Conservation (phyloP, 1,140 invertebrate genomes). For the Goniozus legneri region DNA sequence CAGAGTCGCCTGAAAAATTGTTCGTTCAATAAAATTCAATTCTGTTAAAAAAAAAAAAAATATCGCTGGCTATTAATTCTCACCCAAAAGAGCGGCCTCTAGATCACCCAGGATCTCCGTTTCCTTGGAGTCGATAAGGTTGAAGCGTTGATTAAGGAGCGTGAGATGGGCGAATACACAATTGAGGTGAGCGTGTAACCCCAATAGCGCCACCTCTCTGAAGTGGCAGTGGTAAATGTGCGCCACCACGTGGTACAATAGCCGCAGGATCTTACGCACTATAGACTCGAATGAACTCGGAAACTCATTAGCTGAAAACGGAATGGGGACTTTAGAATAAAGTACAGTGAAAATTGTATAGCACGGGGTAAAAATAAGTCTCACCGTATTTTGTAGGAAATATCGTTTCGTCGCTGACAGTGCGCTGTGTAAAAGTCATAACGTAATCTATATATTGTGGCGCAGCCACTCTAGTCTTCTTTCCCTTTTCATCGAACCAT, state of each 20-base stretch:
- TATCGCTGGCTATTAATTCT: slow-evolving; percentile 6
- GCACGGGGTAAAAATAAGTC: neutral
- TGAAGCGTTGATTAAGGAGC: slow-evolving; percentile 86
- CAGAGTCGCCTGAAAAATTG: slow-evolving; percentile 36
- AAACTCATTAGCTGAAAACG: slow-evolving; percentile 84
- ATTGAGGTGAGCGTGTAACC: slow-evolving; percentile 91
- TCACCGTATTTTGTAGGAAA: slow-evolving; percentile 99
- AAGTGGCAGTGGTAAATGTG: slow-evolving; percentile 98
- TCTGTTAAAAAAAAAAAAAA: neutral
- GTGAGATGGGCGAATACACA: slow-evolving; percentile 95
- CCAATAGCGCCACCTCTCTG: slow-evolving; percentile 87
- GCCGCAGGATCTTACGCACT: slow-evolving; percentile 92
- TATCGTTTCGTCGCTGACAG: slow-evolving; percentile 92
- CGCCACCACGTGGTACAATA: slow-evolving; percentile 96
- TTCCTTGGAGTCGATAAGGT: slow-evolving; percentile 92
- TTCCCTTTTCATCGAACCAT: slow-evolving; percentile 98
- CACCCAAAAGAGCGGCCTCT: slow-evolving; percentile 66
- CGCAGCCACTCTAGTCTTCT: slow-evolving; percentile 93
- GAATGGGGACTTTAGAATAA: neutral
- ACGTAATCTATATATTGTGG: slow-evolving; percentile 99
- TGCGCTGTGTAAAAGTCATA: slow-evolving; percentile 97
- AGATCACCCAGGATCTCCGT: slow-evolving; percentile 89
- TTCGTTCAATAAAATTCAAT: neutral
- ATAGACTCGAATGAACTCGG: slow-evolving; percentile 90
- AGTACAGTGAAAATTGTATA: neutral